A percentile compares a stretch with the other conserved stretches of the same genome.
These are phyloP conservation scores for Disparrhopalites patrizii DNA, from an alignment of 2,888 invertebrate species.

Conservation along the genomic window DNA sequence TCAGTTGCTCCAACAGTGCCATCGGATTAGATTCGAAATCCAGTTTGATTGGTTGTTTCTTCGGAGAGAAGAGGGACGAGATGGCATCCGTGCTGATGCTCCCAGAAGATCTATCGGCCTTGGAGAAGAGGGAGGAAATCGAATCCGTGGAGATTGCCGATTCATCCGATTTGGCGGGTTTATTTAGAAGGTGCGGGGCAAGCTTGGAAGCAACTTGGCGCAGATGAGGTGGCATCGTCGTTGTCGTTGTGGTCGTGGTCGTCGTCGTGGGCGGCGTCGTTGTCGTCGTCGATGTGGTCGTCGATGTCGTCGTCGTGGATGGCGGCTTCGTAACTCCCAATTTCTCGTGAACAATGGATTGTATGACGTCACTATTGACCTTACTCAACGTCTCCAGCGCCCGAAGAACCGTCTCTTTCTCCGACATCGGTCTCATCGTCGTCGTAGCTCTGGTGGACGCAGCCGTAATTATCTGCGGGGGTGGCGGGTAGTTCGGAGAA, in stretches of 20 bases:
- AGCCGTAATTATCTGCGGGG: neutral
- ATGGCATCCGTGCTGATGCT: slow-evolving; percentile 24
- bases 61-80: slow-evolving; percentile 17
- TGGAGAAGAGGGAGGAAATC: neutral
- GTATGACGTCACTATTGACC: slow-evolving; percentile 40
- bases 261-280: neutral
- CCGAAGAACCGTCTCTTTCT: slow-evolving; percentile 37
- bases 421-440: slow-evolving; percentile 12
- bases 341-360: slow-evolving; percentile 37
- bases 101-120: neutral
- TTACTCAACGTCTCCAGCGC: slow-evolving; percentile 43
- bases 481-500: neutral
- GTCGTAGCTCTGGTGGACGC: neutral
- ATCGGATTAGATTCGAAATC: neutral
- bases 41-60: neutral
- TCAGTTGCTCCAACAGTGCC: too few relatives aligned
- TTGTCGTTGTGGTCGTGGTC: neutral
- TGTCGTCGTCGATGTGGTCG: neutral
- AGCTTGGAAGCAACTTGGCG: neutral
- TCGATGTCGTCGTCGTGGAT: neutral
- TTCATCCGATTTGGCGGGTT: neutral
- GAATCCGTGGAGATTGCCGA: neutral
- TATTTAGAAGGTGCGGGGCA: neutral
- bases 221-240: neutral
- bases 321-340: slow-evolving; percentile 16